A percentile compares a stretch with the other conserved stretches of the same genome.
Evolutionary conservation across 2,797 vertebrate genomes (phyloP).

Genomic region (Hemibagrus guttatus): DNA sequence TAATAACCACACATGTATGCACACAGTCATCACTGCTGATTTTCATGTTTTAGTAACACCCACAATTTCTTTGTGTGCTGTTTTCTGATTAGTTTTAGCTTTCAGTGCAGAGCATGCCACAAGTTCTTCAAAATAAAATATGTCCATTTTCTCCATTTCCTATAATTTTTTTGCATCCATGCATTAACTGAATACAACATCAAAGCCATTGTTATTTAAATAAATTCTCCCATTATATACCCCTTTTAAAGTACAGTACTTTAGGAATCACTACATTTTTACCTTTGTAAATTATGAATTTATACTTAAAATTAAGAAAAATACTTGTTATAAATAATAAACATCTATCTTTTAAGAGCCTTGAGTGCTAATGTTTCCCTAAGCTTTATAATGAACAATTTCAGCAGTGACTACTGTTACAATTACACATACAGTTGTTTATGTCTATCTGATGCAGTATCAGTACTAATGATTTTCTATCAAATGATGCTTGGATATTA

Average conservation of each 20-base stretch:
- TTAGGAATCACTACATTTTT: not conserved
- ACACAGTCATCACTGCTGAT: not conserved
- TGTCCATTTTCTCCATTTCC: not conserved
- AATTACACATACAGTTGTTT: not conserved
- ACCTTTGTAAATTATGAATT: not conserved
- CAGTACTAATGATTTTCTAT: not conserved
- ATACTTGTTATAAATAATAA: no score
- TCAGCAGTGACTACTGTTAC: not conserved
- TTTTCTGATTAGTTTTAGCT: not conserved
- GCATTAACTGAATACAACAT: no score
- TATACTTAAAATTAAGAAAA: no score
- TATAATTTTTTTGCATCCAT: no score
- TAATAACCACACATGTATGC: not conserved
- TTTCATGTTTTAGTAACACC: not conserved
- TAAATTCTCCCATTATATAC: not conserved
- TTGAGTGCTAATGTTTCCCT: not conserved
- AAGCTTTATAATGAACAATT: not conserved
- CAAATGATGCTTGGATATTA: not conserved
- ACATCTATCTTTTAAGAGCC: not conserved
- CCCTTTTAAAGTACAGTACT: not conserved
- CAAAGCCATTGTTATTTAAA: not conserved
- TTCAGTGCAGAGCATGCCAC: not conserved
- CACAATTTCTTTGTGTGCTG: not conserved
- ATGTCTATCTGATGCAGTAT: not conserved
- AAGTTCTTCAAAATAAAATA: not conserved